Evolutionary conservation across 2,888 invertebrate species (phyloP).

Genomic region (Lissocephala sabroskyi): DNA sequence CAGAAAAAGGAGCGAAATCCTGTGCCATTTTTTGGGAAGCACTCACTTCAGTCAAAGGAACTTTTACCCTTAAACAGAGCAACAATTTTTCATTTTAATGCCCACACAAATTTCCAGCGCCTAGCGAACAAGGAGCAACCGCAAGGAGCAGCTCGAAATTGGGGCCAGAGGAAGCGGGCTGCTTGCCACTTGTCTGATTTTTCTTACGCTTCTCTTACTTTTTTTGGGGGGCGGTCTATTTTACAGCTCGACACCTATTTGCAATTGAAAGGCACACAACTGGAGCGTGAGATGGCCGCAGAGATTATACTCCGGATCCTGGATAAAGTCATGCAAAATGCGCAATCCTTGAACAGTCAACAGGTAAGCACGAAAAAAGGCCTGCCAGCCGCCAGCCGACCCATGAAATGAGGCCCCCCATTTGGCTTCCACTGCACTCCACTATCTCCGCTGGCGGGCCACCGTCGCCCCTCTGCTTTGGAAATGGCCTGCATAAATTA

Average conservation of each 20-base stretch:
- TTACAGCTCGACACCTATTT: constrained; percentile 71
- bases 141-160: too few relatives aligned
- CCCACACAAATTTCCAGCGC: constrained; percentile 55
- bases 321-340: constrained; percentile 78
- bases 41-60: constrained; percentile 28
- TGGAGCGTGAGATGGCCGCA: constrained; percentile 75
- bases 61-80: constrained; percentile 36
- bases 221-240: too few relatives aligned
- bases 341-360: constrained; percentile 81
- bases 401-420: background rate
- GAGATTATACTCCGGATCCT: constrained; percentile 77
- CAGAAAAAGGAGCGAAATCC: constrained; percentile 9
- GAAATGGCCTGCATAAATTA: constrained; percentile 47
- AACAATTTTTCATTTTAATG: constrained; percentile 68
- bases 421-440: too few relatives aligned
- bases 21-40: constrained; percentile 29
- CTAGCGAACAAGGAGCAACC: constrained; percentile 43
- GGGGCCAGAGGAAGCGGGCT: background rate
- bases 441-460: constrained; percentile 1
- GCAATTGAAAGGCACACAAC: constrained; percentile 70
- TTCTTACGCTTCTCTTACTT: constrained; percentile 22
- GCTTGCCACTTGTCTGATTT: constrained; percentile 23
- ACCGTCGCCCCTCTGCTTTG: constrained; percentile 6
- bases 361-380: constrained; percentile 76
- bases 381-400: background rate